Evolutionary conservation across 2,113 vertebrate genomes (phyloP).

Genomic region (Cyanoderma ruficeps): DNA sequence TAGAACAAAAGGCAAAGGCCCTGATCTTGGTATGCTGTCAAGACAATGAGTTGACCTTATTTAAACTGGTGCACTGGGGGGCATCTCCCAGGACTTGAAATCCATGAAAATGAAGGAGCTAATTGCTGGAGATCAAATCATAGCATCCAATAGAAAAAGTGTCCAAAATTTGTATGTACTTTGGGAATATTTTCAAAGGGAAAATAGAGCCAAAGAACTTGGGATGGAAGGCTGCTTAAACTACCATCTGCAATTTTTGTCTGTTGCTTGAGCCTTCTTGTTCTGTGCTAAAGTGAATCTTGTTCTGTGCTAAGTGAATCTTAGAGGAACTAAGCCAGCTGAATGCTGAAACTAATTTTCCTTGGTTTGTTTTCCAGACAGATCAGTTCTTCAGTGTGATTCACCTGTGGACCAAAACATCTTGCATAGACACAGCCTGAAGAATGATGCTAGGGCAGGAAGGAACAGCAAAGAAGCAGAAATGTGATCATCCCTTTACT

Average conservation of each 20-base stretch:
- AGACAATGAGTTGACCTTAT: slow-evolving; percentile 37
- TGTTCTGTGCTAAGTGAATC: background rate
- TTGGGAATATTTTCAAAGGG: background rate
- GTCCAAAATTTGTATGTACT: background rate
- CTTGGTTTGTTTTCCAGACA: background rate
- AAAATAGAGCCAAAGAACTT: background rate
- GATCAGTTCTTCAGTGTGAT: background rate
- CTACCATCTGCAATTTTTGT: background rate
- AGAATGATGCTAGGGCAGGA: background rate
- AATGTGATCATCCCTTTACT: background rate
- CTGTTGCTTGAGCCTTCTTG: background rate
- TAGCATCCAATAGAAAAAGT: background rate
- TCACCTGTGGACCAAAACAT: background rate
- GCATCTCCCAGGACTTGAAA: background rate
- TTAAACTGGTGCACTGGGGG: background rate
- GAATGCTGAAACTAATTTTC: background rate
- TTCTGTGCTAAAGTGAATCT: background rate
- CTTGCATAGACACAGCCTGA: background rate
- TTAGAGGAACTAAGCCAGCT: background rate
- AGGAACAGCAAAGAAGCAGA: background rate
- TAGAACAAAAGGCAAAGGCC: background rate
- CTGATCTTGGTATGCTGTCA: background rate
- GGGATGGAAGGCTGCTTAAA: background rate
- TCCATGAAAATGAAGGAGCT: background rate
- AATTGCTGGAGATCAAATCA: background rate